phyloP scores from a whole-genome alignment of 2,113 vertebrate genomes.

The Neotragus moschatus region DNA sequence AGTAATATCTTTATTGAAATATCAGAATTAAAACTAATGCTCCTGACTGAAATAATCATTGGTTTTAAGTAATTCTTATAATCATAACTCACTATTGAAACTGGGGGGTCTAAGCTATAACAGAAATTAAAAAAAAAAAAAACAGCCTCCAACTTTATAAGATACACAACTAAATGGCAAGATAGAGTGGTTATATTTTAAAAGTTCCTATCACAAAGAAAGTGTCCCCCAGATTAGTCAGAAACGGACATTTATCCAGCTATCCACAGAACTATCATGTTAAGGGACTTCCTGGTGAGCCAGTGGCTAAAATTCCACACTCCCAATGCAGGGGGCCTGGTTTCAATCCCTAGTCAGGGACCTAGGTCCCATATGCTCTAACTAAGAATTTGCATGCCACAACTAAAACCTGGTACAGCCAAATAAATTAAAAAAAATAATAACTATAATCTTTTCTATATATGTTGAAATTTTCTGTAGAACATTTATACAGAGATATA shows the following conservation, averaged over 20 bases:
- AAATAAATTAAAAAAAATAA: neutral
- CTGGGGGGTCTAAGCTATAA: neutral
- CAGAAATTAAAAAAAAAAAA: neutral
- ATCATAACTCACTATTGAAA: neutral
- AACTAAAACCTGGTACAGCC: neutral
- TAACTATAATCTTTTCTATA: neutral
- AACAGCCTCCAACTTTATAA: neutral
- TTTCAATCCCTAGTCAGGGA: neutral
- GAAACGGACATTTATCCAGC: neutral
- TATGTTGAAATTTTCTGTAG: neutral
- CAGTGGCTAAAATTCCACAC: neutral
- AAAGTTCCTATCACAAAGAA: neutral
- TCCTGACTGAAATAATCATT: neutral
- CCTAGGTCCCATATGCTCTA: neutral
- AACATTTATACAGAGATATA: neutral
- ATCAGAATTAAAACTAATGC: neutral
- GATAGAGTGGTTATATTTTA: neutral
- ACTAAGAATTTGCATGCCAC: neutral
- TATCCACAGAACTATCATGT: neutral
- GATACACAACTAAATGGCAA: neutral
- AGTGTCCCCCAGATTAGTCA: neutral
- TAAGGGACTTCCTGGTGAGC: neutral
- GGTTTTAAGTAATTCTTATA: constrained; percentile 18
- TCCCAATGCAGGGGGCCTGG: neutral
- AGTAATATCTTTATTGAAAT: constrained; percentile 8